These are phyloP conservation scores for Toxonevra muliebris DNA, from an alignment of 2,888 invertebrate species.

Conservation along the genomic window DNA sequence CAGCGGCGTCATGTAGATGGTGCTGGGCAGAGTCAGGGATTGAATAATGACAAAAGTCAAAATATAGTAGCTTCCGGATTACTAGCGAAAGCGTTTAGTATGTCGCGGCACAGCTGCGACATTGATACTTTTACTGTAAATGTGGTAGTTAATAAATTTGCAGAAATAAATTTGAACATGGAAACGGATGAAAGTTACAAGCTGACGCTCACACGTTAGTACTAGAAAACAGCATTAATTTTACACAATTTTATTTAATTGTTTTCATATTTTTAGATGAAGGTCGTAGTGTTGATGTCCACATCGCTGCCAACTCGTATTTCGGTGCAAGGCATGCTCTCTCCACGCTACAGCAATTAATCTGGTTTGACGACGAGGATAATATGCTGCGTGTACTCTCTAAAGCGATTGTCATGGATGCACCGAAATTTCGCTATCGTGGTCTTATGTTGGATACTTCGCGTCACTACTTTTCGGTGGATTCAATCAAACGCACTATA, in stretches of 20 bases:
- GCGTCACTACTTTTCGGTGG: constrained; percentile 84
- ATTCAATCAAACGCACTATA: constrained; percentile 76
- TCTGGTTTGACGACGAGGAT: constrained; percentile 79
- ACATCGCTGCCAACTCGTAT: constrained; percentile 74
- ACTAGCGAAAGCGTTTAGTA: constrained; percentile 48
- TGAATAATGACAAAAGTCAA: constrained; percentile 32
- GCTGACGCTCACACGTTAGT: constrained; percentile 69
- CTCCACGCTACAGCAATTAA: constrained; percentile 81
- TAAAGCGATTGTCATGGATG: constrained; percentile 77
- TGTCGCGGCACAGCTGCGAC: constrained; percentile 51
- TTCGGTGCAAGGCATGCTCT: constrained; percentile 82
- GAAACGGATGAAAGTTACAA: constrained; percentile 81
- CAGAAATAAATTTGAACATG: constrained; percentile 70
- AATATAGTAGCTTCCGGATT: constrained; percentile 38
- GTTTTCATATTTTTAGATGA: constrained; percentile 48
- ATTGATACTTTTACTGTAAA: constrained; percentile 59
- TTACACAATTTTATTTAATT: neutral
- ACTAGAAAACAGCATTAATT: neutral
- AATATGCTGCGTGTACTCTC: constrained; percentile 72
- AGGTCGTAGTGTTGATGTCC: constrained; percentile 67
- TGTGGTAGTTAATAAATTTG: constrained; percentile 69
- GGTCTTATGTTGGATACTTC: constrained; percentile 92
- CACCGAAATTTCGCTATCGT: constrained; percentile 79
- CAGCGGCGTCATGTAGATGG: constrained; percentile 32
- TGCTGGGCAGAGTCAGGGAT: constrained; percentile 28